phyloP scores from a whole-genome alignment of 2,113 vertebrate genomes.

The Copsychus sechellarum region DNA sequence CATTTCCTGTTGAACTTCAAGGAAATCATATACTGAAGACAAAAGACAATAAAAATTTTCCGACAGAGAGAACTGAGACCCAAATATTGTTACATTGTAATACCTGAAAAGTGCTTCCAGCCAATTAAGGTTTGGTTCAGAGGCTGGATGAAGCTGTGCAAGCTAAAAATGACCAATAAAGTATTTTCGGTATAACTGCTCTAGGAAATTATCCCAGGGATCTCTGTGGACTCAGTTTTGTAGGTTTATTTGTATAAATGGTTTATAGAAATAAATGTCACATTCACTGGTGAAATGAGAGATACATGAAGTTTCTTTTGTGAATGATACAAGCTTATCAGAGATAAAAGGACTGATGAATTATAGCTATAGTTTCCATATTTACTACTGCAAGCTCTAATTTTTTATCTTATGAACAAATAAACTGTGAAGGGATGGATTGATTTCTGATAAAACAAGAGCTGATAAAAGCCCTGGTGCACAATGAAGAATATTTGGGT shows the following conservation, averaged over 20 bases:
- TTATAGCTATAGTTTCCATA: slow-evolving; percentile 36
- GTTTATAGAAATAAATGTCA: slow-evolving; percentile 29
- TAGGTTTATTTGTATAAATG: slow-evolving; percentile 24
- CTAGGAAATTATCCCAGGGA: neutral
- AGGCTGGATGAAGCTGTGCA: neutral
- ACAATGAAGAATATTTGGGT: slow-evolving; percentile 54
- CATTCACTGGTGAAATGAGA: slow-evolving; percentile 35
- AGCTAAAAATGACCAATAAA: neutral
- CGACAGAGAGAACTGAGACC: neutral
- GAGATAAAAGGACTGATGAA: slow-evolving; percentile 57
- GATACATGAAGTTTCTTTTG: neutral
- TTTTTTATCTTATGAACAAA: slow-evolving; percentile 56
- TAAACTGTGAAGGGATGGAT: slow-evolving; percentile 40
- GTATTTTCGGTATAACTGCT: neutral
- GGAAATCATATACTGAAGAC: neutral
- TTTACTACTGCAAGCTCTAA: slow-evolving; percentile 65
- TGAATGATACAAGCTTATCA: slow-evolving; percentile 47
- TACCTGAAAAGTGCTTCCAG: neutral
- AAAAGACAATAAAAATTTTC: neutral
- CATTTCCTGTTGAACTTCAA: neutral
- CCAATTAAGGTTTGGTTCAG: neutral
- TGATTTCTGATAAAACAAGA: slow-evolving; percentile 64
- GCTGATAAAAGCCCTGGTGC: slow-evolving; percentile 39
- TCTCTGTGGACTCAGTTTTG: neutral
- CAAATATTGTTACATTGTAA: neutral